A percentile compares a stretch with the other conserved stretches of the same genome.
phyloP scores from a whole-genome alignment of 2,888 invertebrate genomes.

The Philonicus albiceps region DNA sequence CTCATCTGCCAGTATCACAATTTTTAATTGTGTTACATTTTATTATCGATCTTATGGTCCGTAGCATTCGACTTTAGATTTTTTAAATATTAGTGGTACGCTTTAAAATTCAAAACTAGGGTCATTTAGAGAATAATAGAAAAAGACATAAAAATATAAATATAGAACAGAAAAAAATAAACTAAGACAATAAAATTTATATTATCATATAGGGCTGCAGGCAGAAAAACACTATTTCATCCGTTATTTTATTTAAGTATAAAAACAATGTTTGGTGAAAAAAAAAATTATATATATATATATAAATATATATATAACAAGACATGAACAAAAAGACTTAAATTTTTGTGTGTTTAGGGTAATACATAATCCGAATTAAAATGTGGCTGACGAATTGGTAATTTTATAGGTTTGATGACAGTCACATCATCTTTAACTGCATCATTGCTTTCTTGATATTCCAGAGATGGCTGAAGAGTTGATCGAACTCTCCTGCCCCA shows the following conservation, averaged over 20 bases:
- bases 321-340: background rate
- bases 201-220: background rate
- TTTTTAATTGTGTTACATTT: background rate
- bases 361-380: conserved; percentile 49
- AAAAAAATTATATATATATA: no score
- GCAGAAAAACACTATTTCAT: background rate
- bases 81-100: background rate
- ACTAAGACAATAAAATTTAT: background rate
- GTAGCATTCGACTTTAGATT: background rate
- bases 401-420: conserved; percentile 45
- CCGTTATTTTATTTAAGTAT: background rate
- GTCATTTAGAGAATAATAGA: background rate
- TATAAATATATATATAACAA: background rate
- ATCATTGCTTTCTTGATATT: background rate
- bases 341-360: background rate
- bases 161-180: background rate
- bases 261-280: background rate
- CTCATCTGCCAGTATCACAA: background rate
- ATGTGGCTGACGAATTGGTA: conserved; percentile 51
- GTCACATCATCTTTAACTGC: conserved; percentile 42
- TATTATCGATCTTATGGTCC: background rate
- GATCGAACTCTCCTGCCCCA: conserved; percentile 50
- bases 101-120: background rate
- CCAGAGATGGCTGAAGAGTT: conserved; percentile 2
- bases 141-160: background rate